Base-by-base conservation (phyloP, 2,113 vertebrate genomes). In the Trogon surrucura region DNA sequence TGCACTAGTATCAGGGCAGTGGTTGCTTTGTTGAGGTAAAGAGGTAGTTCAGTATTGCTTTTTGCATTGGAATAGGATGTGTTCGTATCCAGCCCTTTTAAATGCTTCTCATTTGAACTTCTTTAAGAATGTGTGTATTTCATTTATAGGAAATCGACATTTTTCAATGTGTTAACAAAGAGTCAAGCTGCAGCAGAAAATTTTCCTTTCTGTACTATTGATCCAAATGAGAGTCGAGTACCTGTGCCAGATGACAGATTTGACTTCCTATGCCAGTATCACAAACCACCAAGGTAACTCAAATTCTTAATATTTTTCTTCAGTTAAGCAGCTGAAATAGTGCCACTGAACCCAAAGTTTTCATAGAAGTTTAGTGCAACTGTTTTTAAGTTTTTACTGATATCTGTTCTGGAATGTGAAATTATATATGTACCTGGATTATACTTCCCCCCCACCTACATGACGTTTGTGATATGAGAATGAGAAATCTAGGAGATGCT, bases 151-250 rank as follows among this genome's bases (percentile, higher is more conserved):
- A 99, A 99, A 97, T 99, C 99, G 13, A 99, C 99, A 2, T 99
- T 99, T 98, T 99, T 99, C 97, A 99, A 99, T 80, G 99, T 99
- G 71, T 97, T 99, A 97, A 99, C 99, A 58, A 99, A 99, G 97
- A 99, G 98, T 97, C 98, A 99, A 94, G 98, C 98, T 4, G 98
- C 99, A 74, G 99, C 99, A 53, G 99, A 99, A 96, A 99, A 99
- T 87, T 99, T 99, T 94, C 99, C 99, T 61, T 99, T 99, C 98
- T 99, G 99, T 98, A 99, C 99, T 94, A 99, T 99, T 97, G 99
- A 99, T 98, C 99, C 99, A 95, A 99, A 99, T 94, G 99, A 99
- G 98, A 99, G 99, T 97, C 98, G 98, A 97, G 99, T 99, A 67
- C 99, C 99, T 96, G 98, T 99, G 97, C 99, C 99, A 91, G 99